A percentile compares a stretch with the other conserved stretches of the same genome.
phyloP scores from a whole-genome alignment of 2,797 vertebrate species.

The Poeciliopsis infans region DNA sequence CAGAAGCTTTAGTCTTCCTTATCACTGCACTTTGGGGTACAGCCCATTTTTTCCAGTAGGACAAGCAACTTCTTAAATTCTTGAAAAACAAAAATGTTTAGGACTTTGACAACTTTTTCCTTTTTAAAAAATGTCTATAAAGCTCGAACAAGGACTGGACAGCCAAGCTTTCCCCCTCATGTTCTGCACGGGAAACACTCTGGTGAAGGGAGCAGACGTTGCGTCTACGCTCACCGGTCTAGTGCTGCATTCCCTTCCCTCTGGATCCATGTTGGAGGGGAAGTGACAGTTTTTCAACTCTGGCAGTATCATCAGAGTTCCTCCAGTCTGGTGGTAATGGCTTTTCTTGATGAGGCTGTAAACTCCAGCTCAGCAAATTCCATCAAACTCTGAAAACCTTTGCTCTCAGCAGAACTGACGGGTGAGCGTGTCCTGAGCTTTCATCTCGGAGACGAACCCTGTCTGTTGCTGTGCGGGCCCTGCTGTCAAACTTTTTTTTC shows the following conservation, averaged over 20 bases:
- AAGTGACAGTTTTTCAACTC: not conserved
- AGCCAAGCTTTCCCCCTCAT: not conserved
- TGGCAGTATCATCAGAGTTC: slow-evolving; percentile 6
- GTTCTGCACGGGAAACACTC: not conserved
- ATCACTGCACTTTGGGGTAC: not conserved
- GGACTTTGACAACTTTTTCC: not conserved
- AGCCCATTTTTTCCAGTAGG: not conserved
- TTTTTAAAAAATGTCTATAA: not conserved
- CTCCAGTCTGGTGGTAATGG: not conserved
- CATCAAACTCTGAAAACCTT: slow-evolving; percentile 3
- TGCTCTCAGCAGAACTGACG: not conserved
- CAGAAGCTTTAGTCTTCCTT: not conserved
- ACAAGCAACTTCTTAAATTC: not conserved
- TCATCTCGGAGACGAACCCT: not conserved
- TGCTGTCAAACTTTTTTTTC: not conserved
- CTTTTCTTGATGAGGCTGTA: slow-evolving; percentile 3
- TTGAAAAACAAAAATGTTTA: not conserved
- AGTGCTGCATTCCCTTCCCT: not conserved
- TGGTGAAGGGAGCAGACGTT: not conserved
- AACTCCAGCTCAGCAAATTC: not conserved
- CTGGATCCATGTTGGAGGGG: not conserved
- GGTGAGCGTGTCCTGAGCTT: not conserved
- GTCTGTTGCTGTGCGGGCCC: not conserved
- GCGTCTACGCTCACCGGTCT: not conserved
- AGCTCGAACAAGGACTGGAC: not conserved